Evolutionary conservation across 2,888 invertebrate genomes (phyloP).

Genomic region (Drosophila helvetica): DNA sequence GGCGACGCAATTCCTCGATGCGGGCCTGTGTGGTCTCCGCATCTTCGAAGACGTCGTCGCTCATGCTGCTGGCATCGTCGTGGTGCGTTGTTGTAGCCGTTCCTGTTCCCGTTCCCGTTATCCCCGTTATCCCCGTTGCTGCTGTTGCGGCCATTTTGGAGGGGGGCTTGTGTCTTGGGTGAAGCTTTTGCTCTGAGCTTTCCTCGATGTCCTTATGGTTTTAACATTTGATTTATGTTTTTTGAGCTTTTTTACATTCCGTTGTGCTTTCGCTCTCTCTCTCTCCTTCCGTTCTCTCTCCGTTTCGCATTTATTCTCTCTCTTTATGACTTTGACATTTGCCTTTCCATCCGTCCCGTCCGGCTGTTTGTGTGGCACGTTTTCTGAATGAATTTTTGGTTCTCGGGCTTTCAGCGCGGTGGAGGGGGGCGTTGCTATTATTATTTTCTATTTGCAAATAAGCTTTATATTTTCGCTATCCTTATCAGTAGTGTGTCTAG

Average conservation of each 20-base stretch:
- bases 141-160: conserved; percentile 44
- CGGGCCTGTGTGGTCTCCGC: conserved; percentile 84
- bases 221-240: conserved; percentile 25
- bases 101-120: conserved; percentile 9
- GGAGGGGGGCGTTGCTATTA: conserved; percentile 40
- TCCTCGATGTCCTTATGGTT: conserved; percentile 16
- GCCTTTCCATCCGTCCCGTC: conserved; percentile 46
- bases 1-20: conserved; percentile 77
- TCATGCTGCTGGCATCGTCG: conserved; percentile 89
- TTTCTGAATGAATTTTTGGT: conserved; percentile 72
- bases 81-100: conserved; percentile 35
- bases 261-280: conserved; percentile 13
- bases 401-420: conserved; percentile 41
- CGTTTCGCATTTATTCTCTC: conserved; percentile 16
- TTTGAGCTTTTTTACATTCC: not conserved
- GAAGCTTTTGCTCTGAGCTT: conserved; percentile 48
- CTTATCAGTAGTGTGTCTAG: conserved; percentile 51
- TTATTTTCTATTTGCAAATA: conserved; percentile 45
- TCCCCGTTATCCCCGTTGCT: conserved; percentile 17
- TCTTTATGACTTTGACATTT: conserved; percentile 78
- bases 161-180: conserved; percentile 57
- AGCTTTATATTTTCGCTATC: conserved; percentile 57
- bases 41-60: conserved; percentile 93
- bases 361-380: conserved; percentile 70
- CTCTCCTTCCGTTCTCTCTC: conserved; percentile 3